Base-by-base conservation (phyloP, 2,888 invertebrate genomes). In the Alviniconcha strummeri region DNA sequence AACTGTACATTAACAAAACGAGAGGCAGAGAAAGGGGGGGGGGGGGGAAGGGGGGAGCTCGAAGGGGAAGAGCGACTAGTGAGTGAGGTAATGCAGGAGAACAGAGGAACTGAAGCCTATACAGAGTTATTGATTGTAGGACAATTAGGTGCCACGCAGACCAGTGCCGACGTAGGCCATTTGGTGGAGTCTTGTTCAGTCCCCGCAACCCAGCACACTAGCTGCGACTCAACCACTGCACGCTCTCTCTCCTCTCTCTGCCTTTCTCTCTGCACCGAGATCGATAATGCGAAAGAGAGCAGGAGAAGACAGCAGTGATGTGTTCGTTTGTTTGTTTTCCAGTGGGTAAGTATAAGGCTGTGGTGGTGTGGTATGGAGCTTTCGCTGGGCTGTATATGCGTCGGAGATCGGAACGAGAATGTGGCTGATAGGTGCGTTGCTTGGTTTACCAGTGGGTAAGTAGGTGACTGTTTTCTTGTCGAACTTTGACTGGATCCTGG, bases 121-220 rank as follows among this genome's bases (percentile, higher is more conserved):
- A 67, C 9, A 67, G 67, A 67, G n/a, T 17, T 67, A 67, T 67
- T 67, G 67, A 67, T 67, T 67, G 75, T 36, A 13, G 54, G 15
- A 75, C 75, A 75, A 75, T 55, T 75, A 75, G 75, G 56, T 75
- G 56, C 55, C 75, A 75, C 54, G 9, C n/a, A 17, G 55, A 75
- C 55, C 75, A 9, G 5, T 5, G n/a, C 7, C 55, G 8, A 13
- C 55, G 55, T 56, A 17, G 54, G 52, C 15, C 55, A 17, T 17
- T 6, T 75, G 17, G 54, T 2, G 17, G 7, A 75, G 55, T 4
- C 74, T 55, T 52, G 8, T 36, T 72, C 72, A 36, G 52, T 36
- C 52, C 52, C 52, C 1, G 11, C 54, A 11, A 11, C 54, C 56
- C 36, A 15, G 15, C 17, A n/a, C 75, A 55, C 55, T 75, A 54